phyloP scores from a whole-genome alignment of 2,888 invertebrate species.

The Muscina levida region DNA sequence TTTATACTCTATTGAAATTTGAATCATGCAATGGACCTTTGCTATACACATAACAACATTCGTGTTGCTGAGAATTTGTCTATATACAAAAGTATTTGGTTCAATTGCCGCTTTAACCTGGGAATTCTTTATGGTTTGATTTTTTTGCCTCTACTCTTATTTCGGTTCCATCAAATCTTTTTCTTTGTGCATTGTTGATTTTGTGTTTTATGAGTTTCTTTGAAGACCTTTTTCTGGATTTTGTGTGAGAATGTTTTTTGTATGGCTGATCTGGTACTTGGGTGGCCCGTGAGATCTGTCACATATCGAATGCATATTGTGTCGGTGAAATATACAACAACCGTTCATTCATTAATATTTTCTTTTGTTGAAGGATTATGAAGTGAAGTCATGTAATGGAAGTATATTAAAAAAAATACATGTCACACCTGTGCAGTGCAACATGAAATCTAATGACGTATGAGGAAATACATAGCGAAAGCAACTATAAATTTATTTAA shows the following conservation, averaged over 20 bases:
- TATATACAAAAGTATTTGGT: neutral
- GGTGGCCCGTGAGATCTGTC: slow-evolving; percentile 47
- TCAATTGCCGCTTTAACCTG: neutral
- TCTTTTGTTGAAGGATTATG: too few relatives aligned
- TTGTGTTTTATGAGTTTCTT: neutral
- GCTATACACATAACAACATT: neutral
- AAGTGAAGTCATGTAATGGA: too few relatives aligned
- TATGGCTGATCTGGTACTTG: slow-evolving; percentile 41
- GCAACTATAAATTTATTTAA: too few relatives aligned
- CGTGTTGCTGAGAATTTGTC: neutral
- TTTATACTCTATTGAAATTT: neutral
- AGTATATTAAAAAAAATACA: too few relatives aligned
- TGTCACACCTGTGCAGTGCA: too few relatives aligned
- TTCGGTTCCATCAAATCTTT: neutral
- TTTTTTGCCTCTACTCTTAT: neutral
- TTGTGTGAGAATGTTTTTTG: slow-evolving; percentile 57
- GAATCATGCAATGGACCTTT: neutral
- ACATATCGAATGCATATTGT: too few relatives aligned
- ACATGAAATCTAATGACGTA: too few relatives aligned
- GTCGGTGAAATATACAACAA: too few relatives aligned
- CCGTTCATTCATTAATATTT: too few relatives aligned
- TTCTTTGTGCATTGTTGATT: neutral
- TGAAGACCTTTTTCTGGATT: slow-evolving; percentile 38
- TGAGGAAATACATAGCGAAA: too few relatives aligned
- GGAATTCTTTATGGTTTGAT: neutral